Percentiles rank a stretch among this genome's conserved stretches.
These are phyloP conservation scores for Cirrhinus mrigala DNA, from an alignment of 2,797 vertebrate species.

Conservation along the genomic window DNA sequence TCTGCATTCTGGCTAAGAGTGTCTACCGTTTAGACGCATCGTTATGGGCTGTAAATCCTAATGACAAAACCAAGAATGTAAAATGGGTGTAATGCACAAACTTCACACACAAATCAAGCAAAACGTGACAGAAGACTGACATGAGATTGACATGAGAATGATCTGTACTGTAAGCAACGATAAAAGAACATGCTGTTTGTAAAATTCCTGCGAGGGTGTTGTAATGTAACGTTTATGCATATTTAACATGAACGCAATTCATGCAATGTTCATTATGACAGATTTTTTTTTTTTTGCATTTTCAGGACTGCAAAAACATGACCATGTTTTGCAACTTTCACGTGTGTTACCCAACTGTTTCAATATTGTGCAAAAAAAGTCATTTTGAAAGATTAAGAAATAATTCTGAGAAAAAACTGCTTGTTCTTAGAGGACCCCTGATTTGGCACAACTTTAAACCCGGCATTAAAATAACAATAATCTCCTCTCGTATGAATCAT, in stretches of 20 bases:
- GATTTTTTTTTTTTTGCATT: not conserved
- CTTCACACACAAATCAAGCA: constrained; percentile 17
- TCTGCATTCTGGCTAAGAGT: not conserved
- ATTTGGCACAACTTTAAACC: not conserved
- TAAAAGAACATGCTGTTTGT: not conserved
- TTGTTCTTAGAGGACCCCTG: constrained; percentile 51
- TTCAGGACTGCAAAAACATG: constrained; percentile 5
- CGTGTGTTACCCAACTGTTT: constrained; percentile 67
- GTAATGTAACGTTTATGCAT: not conserved
- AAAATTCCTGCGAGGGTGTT: not conserved
- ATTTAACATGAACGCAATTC: not conserved
- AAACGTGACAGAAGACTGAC: not conserved
- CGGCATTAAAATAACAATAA: not conserved
- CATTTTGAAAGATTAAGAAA: constrained; percentile 30
- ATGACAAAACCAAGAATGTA: constrained; percentile 34
- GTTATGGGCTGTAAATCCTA: constrained; percentile 26
- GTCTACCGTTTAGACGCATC: not conserved
- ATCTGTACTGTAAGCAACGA: not conserved
- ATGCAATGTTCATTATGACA: not conserved
- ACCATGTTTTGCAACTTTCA: constrained; percentile 65
- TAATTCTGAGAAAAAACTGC: constrained; percentile 66
- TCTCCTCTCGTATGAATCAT: not conserved
- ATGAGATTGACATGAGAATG: constrained; percentile 35
- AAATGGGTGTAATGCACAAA: constrained; percentile 11
- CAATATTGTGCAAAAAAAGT: constrained; percentile 70